A percentile compares a stretch with the other conserved stretches of the same genome.
These are phyloP conservation scores for Corythornis cristatus DNA, from an alignment of 2,113 vertebrate species.

Conservation along the genomic window DNA sequence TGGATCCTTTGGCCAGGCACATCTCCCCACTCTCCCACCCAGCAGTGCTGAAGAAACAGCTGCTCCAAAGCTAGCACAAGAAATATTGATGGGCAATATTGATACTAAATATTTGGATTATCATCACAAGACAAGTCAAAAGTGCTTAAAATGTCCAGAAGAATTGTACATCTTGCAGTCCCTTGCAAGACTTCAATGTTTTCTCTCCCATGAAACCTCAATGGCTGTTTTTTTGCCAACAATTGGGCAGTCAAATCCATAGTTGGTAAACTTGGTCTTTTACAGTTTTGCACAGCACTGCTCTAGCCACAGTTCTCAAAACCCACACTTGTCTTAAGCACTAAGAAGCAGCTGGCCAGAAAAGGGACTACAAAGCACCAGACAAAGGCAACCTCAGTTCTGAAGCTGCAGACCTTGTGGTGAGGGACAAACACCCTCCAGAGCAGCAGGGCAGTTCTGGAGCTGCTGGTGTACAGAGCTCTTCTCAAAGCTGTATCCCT, in stretches of 20 bases:
- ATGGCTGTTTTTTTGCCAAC: background rate
- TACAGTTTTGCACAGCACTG: background rate
- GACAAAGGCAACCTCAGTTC: background rate
- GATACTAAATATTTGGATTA: background rate
- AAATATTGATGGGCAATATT: background rate
- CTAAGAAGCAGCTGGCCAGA: background rate
- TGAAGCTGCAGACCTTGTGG: background rate
- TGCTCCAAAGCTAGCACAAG: background rate
- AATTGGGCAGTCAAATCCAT: background rate
- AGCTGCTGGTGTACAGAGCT: background rate
- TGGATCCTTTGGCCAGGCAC: accelerated
- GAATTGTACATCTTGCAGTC: background rate
- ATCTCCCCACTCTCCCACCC: background rate
- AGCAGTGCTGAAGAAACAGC: background rate
- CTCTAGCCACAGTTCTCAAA: background rate
- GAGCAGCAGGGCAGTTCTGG: background rate
- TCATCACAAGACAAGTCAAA: background rate
- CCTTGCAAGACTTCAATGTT: background rate
- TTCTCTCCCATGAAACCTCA: background rate
- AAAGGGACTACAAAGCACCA: background rate
- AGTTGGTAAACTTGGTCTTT: background rate
- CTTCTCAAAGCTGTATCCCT: background rate
- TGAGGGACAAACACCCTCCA: background rate
- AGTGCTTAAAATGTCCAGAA: background rate
- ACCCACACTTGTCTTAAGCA: background rate